A percentile compares a stretch with the other conserved stretches of the same genome.
phyloP scores from a whole-genome alignment of 2,888 invertebrate species.

The Escarpia spicata region DNA sequence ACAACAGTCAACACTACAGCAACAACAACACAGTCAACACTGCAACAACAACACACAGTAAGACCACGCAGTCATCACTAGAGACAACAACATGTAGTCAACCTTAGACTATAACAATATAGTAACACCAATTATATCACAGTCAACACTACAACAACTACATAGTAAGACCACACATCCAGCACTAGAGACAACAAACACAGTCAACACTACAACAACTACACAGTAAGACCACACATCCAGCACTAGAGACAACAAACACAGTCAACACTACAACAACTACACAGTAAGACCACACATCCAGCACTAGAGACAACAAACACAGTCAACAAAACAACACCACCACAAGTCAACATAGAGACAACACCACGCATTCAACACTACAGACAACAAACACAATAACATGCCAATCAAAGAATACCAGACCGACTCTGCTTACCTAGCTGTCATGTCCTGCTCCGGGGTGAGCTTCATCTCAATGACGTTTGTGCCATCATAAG shows the following conservation, averaged over 20 bases:
- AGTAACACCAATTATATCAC: too few species aligned
- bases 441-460: constrained; percentile 42
- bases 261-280: background rate
- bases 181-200: too few species aligned
- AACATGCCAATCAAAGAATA: background rate
- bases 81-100: too few species aligned
- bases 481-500: constrained; percentile 92
- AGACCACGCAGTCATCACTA: too few species aligned
- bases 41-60: background rate
- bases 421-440: constrained; percentile 34
- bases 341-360: background rate
- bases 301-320: background rate
- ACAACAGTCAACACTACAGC: constrained; percentile 5
- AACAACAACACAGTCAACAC: background rate
- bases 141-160: too few species aligned
- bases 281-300: background rate
- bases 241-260: too few species aligned
- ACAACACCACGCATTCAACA: background rate
- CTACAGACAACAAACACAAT: background rate
- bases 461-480: constrained; percentile 93
- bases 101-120: too few species aligned
- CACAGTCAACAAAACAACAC: background rate
- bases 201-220: too few species aligned
- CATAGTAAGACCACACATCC: too few species aligned
- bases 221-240: too few species aligned